phyloP scores from a whole-genome alignment of 2,888 invertebrate species.

The Pheosia gnoma region DNA sequence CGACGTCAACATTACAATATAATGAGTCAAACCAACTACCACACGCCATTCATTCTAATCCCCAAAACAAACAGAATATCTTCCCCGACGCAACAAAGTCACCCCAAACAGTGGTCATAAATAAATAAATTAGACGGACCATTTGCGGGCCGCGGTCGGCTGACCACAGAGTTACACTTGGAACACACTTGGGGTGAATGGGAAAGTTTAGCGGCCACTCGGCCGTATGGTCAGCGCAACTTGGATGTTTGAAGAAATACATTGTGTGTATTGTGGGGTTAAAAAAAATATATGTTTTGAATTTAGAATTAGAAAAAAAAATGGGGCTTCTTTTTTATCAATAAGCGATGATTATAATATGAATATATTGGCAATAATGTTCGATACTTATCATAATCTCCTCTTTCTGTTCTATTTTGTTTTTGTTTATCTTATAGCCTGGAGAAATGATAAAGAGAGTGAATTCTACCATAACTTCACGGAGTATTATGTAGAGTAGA shows the following conservation, averaged over 20 bases:
- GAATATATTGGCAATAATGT: too few species aligned
- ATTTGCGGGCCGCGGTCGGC: constrained; percentile 47
- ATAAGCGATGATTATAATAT: not conserved
- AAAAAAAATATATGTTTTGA: not conserved
- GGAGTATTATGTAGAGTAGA: too few species aligned
- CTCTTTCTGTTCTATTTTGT: too few species aligned
- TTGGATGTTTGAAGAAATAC: not conserved
- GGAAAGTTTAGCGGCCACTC: constrained; percentile 45
- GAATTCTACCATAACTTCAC: too few species aligned
- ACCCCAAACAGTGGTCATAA: constrained; percentile 40
- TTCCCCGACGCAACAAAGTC: constrained; percentile 20
- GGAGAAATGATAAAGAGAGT: too few species aligned
- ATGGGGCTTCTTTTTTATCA: too few species aligned
- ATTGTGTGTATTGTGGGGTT: not conserved
- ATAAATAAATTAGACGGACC: constrained; percentile 62
- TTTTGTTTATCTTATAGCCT: too few species aligned
- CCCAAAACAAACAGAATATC: constrained; percentile 30
- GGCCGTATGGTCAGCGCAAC: constrained; percentile 10
- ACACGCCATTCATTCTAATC: constrained; percentile 12
- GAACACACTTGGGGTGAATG: constrained; percentile 55
- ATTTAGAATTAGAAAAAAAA: not conserved
- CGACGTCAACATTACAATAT: not conserved
- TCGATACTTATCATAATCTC: too few species aligned
- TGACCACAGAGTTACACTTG: constrained; percentile 50
- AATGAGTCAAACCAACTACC: not conserved